Conservation (phyloP, 2,797 vertebrate genomes). For the Selene dorsalis region DNA sequence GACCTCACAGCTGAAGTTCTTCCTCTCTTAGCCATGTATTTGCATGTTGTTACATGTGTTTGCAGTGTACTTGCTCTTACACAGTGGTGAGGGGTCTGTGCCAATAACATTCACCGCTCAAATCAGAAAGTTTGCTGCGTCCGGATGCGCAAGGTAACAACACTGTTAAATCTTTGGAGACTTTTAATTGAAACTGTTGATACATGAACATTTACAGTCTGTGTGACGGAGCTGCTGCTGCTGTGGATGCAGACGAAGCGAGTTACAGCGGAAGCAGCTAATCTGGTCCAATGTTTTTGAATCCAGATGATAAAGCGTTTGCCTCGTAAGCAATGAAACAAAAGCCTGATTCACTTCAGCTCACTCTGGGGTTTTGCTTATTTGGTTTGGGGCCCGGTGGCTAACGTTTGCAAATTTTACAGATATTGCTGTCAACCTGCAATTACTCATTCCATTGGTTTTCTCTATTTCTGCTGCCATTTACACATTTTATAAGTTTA, state of each 20-base stretch:
- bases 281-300: neutral
- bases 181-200: neutral
- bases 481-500: neutral
- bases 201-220: neutral
- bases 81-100: too few relatives aligned
- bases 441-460: neutral
- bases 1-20: too few relatives aligned
- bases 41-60: too few relatives aligned
- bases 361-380: neutral
- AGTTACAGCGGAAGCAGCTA: neutral
- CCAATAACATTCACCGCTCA: too few relatives aligned
- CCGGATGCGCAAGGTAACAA: neutral
- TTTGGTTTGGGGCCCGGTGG: neutral
- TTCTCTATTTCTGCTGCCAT: neutral
- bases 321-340: neutral
- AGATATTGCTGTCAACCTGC: neutral
- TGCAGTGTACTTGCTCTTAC: too few relatives aligned
- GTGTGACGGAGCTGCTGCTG: neutral
- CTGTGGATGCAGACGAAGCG: neutral
- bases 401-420: neutral
- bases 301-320: neutral
- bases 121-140: too few relatives aligned
- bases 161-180: neutral
- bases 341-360: neutral
- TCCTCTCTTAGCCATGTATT: too few relatives aligned